Percentiles rank a stretch among this genome's conserved stretches.
Evolutionary conservation across 2,888 invertebrate genomes (phyloP).

Genomic region (Drosophila austrosaltans): DNA sequence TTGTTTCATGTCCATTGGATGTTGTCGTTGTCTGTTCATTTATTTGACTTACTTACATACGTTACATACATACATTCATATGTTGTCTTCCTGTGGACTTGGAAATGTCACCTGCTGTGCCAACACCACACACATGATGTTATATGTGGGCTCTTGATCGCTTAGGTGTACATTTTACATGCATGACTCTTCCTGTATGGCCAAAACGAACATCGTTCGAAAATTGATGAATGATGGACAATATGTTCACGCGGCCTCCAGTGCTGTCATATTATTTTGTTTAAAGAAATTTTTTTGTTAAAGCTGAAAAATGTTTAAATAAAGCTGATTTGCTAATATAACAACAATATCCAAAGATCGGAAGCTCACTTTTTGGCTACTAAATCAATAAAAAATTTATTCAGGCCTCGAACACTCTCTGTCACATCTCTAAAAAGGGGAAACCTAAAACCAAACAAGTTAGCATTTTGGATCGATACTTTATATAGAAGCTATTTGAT

Average conservation of each 20-base stretch:
- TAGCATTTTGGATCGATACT: too few relatives aligned
- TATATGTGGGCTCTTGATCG: conserved; percentile 5
- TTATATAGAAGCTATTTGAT: too few relatives aligned
- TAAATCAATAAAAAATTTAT: too few relatives aligned
- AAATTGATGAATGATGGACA: conserved; percentile 76
- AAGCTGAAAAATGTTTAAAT: too few relatives aligned
- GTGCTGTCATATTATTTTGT: conserved; percentile 39
- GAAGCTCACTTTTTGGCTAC: too few relatives aligned
- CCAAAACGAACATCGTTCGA: neutral
- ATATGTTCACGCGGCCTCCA: conserved; percentile 26
- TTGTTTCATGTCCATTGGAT: conserved; percentile 63
- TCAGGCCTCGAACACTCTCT: too few relatives aligned
- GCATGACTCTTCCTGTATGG: conserved; percentile 31
- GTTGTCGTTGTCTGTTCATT: conserved; percentile 58
- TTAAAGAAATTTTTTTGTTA: neutral
- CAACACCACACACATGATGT: conserved; percentile 60
- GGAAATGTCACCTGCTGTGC: conserved; percentile 79
- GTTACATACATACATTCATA: neutral
- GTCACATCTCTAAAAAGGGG: too few relatives aligned
- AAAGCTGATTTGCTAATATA: too few relatives aligned
- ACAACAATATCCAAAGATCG: too few relatives aligned
- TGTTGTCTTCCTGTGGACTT: conserved; percentile 30
- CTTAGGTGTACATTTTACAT: neutral
- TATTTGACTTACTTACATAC: conserved; percentile 28
- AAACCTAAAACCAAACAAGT: too few relatives aligned